Percentiles rank a stretch among this genome's conserved stretches.
Conservation (phyloP, 1,140 invertebrate genomes). For the Halesus radiatus region DNA sequence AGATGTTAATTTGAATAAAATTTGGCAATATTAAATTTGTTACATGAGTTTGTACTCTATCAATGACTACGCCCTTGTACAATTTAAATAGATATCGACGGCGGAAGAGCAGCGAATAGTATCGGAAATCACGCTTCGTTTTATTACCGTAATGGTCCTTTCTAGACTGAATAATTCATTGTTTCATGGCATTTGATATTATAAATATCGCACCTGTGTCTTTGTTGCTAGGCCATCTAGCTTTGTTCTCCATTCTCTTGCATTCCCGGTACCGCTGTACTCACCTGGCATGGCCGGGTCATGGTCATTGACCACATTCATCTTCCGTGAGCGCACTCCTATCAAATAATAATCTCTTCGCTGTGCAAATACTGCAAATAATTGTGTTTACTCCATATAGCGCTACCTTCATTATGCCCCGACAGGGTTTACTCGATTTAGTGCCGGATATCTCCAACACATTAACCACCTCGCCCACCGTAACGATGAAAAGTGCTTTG, state of each 20-base stretch:
- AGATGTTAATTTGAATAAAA: no score
- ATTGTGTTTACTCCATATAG: not conserved
- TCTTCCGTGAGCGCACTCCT: not conserved
- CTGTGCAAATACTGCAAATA: not conserved
- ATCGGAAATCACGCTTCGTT: constrained; percentile 24
- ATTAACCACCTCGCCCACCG: not conserved
- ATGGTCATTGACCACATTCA: constrained; percentile 25
- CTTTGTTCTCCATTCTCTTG: not conserved
- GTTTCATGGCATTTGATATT: not conserved
- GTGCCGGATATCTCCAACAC: constrained; percentile 11
- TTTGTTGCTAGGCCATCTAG: not conserved
- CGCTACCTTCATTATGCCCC: not conserved
- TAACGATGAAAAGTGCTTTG: not conserved
- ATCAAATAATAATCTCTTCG: not conserved
- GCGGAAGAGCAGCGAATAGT: not conserved
- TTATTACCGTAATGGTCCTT: constrained; percentile 10
- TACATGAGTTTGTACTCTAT: no score
- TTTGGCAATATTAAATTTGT: no score
- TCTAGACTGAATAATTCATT: constrained; percentile 14
- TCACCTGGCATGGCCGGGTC: not conserved
- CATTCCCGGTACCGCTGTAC: not conserved
- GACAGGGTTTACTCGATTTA: constrained; percentile 1
- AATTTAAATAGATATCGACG: no score
- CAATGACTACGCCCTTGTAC: no score
- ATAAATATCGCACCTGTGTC: not conserved